Conservation (phyloP, 2,113 vertebrate species). For the Dascyllus trimaculatus region DNA sequence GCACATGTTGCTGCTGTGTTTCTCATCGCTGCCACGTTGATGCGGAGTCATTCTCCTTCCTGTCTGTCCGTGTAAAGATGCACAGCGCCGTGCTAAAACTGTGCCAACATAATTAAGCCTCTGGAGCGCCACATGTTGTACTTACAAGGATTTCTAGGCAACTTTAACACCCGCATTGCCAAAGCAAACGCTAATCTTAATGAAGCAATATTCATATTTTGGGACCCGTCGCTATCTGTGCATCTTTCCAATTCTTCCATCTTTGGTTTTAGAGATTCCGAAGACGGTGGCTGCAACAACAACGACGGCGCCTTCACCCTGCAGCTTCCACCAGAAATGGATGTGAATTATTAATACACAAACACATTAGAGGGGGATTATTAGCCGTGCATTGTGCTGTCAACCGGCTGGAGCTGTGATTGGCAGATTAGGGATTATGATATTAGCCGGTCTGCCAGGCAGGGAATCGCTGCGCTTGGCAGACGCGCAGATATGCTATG, state of each 20-base stretch:
- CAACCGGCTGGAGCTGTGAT: constrained; percentile 46
- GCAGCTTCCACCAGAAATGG: constrained; percentile 21
- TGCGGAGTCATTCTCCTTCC: no score
- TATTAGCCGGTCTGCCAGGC: constrained; percentile 35
- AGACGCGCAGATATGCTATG: constrained; percentile 30
- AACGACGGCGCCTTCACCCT: constrained; percentile 1
- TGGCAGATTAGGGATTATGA: constrained; percentile 61
- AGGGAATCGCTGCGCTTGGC: constrained; percentile 14
- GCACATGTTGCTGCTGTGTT: background rate
- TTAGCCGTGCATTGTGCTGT: constrained; percentile 58
- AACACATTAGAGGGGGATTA: constrained; percentile 67
- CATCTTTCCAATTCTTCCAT: background rate
- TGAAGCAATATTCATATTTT: constrained; percentile 18
- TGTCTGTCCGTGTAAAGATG: background rate
- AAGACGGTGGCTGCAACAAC: constrained; percentile 4
- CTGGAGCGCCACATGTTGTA: background rate
- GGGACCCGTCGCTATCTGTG: background rate
- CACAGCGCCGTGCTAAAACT: no score
- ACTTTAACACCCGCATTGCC: background rate
- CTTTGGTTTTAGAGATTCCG: background rate
- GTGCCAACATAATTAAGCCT: background rate
- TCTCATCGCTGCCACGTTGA: background rate
- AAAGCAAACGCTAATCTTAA: constrained; percentile 18
- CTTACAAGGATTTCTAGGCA: background rate
- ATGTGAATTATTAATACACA: constrained; percentile 57